phyloP scores from a whole-genome alignment of 2,113 vertebrate species.

The Paramisgurnus dabryanus region DNA sequence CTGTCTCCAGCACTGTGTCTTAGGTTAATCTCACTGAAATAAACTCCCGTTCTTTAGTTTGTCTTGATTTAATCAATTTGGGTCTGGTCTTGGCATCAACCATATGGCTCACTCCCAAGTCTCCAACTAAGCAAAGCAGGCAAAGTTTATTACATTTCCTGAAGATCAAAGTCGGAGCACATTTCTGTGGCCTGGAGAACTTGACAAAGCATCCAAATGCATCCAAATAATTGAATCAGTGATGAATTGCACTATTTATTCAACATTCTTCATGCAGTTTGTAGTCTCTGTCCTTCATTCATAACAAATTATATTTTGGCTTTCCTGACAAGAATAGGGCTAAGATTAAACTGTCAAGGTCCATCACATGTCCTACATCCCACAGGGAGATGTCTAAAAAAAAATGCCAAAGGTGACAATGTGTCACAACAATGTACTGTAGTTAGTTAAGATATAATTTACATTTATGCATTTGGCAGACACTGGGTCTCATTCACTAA shows the following conservation, averaged over 20 bases:
- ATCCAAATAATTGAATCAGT: slow-evolving; percentile 78
- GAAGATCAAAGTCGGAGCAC: slow-evolving; percentile 84
- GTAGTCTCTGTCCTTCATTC: slow-evolving; percentile 80
- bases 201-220: slow-evolving; percentile 87
- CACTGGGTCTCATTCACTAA: no score
- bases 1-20: slow-evolving; percentile 81
- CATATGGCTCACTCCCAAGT: slow-evolving; percentile 84
- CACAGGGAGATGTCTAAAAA: background rate
- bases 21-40: slow-evolving; percentile 84
- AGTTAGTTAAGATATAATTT: no score
- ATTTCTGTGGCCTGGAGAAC: slow-evolving; percentile 84
- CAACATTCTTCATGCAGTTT: slow-evolving; percentile 73
- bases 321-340: slow-evolving; percentile 82
- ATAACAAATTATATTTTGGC: slow-evolving; percentile 82
- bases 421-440: no score
- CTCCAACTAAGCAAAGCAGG: slow-evolving; percentile 82
- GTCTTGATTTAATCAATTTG: slow-evolving; percentile 84
- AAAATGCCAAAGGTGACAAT: background rate
- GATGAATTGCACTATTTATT: slow-evolving; percentile 81
- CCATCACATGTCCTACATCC: slow-evolving; percentile 51
- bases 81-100: slow-evolving; percentile 84
- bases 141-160: slow-evolving; percentile 80
- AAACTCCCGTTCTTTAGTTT: slow-evolving; percentile 82
- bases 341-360: slow-evolving; percentile 54
- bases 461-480: no score